Evolutionary conservation across 2,888 invertebrate species (phyloP).

Genomic region (Cheilosia urbana): DNA sequence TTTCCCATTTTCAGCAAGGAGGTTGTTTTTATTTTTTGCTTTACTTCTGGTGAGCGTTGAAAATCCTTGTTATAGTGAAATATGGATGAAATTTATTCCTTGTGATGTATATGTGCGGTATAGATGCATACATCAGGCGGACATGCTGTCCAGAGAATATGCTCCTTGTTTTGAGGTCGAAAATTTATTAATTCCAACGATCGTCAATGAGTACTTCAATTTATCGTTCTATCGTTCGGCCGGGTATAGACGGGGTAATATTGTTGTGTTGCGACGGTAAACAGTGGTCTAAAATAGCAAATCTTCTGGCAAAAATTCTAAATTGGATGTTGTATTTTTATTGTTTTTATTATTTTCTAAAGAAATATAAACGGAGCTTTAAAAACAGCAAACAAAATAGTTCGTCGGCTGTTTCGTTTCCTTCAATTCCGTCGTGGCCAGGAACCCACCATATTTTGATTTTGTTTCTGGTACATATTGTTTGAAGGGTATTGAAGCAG

Average conservation of each 20-base stretch:
- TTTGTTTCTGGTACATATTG: too few species aligned
- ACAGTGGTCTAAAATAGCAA: too few species aligned
- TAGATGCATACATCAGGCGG: slow-evolving; percentile 28
- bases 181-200: slow-evolving; percentile 74
- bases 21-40: slow-evolving; percentile 28
- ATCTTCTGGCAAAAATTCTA: too few species aligned
- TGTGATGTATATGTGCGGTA: slow-evolving; percentile 37
- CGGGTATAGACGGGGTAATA: slow-evolving; percentile 21
- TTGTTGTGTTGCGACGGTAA: slow-evolving; percentile 5
- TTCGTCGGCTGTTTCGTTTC: too few species aligned
- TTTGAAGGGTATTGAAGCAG: too few species aligned
- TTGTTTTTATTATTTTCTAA: too few species aligned
- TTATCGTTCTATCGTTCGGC: slow-evolving; percentile 71
- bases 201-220: slow-evolving; percentile 72
- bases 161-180: slow-evolving; percentile 54
- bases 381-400: too few species aligned
- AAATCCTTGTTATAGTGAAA: slow-evolving; percentile 71
- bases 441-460: too few species aligned
- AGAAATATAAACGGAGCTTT: too few species aligned
- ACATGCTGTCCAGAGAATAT: slow-evolving; percentile 65
- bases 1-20: background rate
- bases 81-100: slow-evolving; percentile 73
- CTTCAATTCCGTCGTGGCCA: too few species aligned
- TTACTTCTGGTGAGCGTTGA: slow-evolving; percentile 28
- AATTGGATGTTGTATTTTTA: too few species aligned